phyloP scores from a whole-genome alignment of 2,888 invertebrate genomes.

The Leptopilina syphax region DNA sequence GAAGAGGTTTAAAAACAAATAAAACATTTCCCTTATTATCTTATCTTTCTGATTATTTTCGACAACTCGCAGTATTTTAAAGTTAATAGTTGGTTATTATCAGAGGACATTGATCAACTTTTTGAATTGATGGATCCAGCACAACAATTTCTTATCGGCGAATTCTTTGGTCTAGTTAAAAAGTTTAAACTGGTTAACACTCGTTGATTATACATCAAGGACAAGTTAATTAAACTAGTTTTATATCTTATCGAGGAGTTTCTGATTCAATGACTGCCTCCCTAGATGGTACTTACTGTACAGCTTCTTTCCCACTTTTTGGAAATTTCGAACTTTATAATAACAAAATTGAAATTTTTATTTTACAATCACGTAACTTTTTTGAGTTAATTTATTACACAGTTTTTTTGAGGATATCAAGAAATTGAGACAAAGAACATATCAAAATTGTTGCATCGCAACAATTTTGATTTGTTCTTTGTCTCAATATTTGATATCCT shows the following conservation, averaged over 20 bases:
- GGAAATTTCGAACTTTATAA: neutral
- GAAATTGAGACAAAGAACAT: too few relatives aligned
- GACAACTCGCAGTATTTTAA: conserved; percentile 24
- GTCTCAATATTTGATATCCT: too few relatives aligned
- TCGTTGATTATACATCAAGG: conserved; percentile 31
- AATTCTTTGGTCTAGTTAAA: conserved; percentile 29
- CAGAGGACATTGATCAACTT: conserved; percentile 31
- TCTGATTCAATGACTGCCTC: conserved; percentile 3
- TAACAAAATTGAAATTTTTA: too few relatives aligned
- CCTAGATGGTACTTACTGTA: neutral
- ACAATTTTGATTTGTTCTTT: too few relatives aligned
- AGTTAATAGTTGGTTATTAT: conserved; percentile 25
- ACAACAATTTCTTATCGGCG: conserved; percentile 19
- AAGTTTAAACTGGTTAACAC: conserved; percentile 30
- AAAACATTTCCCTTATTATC: neutral
- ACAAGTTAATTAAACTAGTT: conserved; percentile 40
- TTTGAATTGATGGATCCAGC: conserved; percentile 20
- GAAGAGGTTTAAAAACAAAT: neutral
- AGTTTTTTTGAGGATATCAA: too few relatives aligned
- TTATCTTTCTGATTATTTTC: conserved; percentile 30
- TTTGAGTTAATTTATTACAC: too few relatives aligned
- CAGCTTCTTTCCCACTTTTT: neutral
- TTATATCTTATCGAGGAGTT: conserved; percentile 29
- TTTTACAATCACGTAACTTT: too few relatives aligned
- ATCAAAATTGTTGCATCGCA: too few relatives aligned